Base-by-base conservation (phyloP, 2,797 vertebrate genomes). In the Neoniphon sammara region DNA sequence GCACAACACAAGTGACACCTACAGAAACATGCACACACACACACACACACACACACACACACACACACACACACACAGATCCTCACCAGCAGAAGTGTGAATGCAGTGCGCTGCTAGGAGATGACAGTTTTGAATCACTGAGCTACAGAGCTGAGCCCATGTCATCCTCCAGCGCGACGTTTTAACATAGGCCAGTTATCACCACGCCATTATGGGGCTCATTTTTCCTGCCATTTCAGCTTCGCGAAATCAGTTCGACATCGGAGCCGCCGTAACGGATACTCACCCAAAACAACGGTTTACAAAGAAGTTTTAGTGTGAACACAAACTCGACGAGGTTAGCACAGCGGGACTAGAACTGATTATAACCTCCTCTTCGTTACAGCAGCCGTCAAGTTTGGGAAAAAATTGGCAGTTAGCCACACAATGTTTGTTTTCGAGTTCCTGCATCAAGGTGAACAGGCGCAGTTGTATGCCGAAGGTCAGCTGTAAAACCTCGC, bases 1-100 rank as follows among this genome's bases (percentile, higher is more conserved):
- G n/a, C n/a, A n/a, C n/a, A n/a, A 57, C n/a, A 62, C 49, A 36
- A 11, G 25, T 39, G 21, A 34, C 59, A n/a, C 27, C 20, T 18
- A 57, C 14, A 30, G 18, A 54, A 42, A n/a, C n/a, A n/a, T n/a
- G 65, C 46, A 56, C 67, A 69, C 21, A 47, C 70, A 65, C 3
- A 31, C 30, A 10, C 42, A 44, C 30, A 68, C 54, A 8, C 10
- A 27, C 47, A 42, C 50, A 57, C 20, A 63, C 49, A 36, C 7
- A 80, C 47, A 62, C 55, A 68, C 73, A 69, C 73, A 78, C 64
- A 23, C 85, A 75, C 70, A 84, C 76, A 82, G 85, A 93, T 89
- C 86, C 74, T 93, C 93, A 95, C 93, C 93, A 94, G 93, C 93
- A 94, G 88, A 88, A 85, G 84, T 89, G 90, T 84, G 90, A 89